Conservation (phyloP, 2,888 invertebrate species). For the Camptogramma bilineatum region DNA sequence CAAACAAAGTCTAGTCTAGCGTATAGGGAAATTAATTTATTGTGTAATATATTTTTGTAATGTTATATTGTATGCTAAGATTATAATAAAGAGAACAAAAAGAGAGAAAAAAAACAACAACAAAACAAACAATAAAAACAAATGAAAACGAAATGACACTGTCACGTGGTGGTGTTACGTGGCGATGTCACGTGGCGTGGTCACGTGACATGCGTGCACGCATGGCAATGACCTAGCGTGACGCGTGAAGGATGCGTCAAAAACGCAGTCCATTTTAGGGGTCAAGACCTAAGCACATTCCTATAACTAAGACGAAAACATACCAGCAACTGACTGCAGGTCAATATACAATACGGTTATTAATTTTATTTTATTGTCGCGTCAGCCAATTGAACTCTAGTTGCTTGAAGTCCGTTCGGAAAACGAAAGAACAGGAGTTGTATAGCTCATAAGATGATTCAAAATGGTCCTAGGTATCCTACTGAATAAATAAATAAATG, state of each 20-base stretch:
- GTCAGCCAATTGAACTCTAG: not conserved
- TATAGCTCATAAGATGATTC: too few relatives aligned
- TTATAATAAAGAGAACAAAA: slow-evolving; percentile 84
- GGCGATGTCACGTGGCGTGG: slow-evolving; percentile 59
- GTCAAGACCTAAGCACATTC: slow-evolving; percentile 64
- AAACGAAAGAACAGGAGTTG: too few relatives aligned
- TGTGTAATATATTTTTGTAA: slow-evolving; percentile 83
- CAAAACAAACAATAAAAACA: slow-evolving; percentile 55
- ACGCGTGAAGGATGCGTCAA: slow-evolving; percentile 50
- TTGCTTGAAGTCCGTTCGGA: too few relatives aligned
- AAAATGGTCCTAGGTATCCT: too few relatives aligned
- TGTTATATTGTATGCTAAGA: slow-evolving; percentile 82
- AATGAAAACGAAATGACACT: slow-evolving; percentile 45
- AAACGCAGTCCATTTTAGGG: slow-evolving; percentile 59
- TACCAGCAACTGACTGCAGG: not conserved
- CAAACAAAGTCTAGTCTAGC: slow-evolving; percentile 61
- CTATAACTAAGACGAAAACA: slow-evolving; percentile 9
- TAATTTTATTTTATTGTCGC: not conserved
- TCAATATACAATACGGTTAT: not conserved
- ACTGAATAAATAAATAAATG: too few relatives aligned
- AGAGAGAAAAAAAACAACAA: slow-evolving; percentile 67
- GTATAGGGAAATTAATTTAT: slow-evolving; percentile 71
- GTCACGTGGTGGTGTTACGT: slow-evolving; percentile 41
- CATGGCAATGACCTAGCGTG: slow-evolving; percentile 75
- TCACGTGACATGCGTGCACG: slow-evolving; percentile 61